These are phyloP conservation scores for Toxostoma redivivum DNA, from an alignment of 2,113 vertebrate species.

Conservation along the genomic window DNA sequence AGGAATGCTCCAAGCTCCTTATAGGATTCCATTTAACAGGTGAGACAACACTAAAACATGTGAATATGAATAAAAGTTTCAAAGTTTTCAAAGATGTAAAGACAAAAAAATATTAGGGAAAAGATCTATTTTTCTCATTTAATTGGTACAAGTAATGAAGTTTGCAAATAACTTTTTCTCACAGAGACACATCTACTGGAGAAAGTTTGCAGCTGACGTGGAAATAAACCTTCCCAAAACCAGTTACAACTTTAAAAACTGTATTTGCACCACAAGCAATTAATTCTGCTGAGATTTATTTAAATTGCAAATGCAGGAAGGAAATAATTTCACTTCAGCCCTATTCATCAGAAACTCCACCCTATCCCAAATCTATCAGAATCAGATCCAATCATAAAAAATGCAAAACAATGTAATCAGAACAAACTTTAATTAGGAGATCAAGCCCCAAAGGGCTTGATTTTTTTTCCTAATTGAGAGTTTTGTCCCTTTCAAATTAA, in stretches of 20 bases:
- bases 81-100: not conserved
- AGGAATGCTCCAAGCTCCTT: not conserved
- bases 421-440: slow-evolving; percentile 16
- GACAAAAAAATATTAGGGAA: not conserved
- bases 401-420: slow-evolving; percentile 10
- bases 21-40: not conserved
- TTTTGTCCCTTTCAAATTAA: slow-evolving; percentile 13
- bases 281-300: slow-evolving; percentile 23
- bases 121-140: not conserved
- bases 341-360: slow-evolving; percentile 11
- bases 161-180: not conserved
- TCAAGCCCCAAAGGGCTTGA: not conserved
- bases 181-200: not conserved
- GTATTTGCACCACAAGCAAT: not conserved
- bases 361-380: not conserved
- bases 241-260: not conserved
- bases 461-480: not conserved
- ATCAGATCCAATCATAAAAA: not conserved
- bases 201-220: not conserved
- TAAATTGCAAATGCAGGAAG: slow-evolving; percentile 14
- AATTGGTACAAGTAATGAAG: not conserved
- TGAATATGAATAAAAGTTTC: not conserved
- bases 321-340: slow-evolving; percentile 12
- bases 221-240: not conserved
- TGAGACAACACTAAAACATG: not conserved